Percentiles rank a stretch among this genome's conserved stretches.
These are phyloP conservation scores for Charadrius vociferus DNA, from an alignment of 2,113 vertebrate genomes.

Conservation along the genomic window DNA sequence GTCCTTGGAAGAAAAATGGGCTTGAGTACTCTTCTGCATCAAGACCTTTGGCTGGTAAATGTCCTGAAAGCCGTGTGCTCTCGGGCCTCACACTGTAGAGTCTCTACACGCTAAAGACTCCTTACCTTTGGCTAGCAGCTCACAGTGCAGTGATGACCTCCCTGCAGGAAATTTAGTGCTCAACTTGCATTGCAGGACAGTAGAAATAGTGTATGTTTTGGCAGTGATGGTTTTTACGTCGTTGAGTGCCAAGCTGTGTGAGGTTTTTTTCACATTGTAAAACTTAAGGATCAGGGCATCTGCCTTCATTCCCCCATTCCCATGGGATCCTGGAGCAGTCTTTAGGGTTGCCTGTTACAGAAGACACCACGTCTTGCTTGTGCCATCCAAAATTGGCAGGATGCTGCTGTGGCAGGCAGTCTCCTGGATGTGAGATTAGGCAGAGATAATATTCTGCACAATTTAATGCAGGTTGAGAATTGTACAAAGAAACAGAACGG, in stretches of 20 bases:
- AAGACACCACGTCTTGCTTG: not conserved
- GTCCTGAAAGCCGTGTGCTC: not conserved
- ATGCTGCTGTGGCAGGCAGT: not conserved
- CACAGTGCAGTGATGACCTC: not conserved
- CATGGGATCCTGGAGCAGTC: not conserved
- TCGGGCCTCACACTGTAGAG: not conserved
- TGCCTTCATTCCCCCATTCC: not conserved
- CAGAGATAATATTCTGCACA: not conserved
- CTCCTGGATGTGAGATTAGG: not conserved
- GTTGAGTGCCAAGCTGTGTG: not conserved
- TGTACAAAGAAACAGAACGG: not conserved
- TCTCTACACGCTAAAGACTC: not conserved
- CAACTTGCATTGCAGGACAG: fast-evolving
- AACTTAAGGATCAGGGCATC: not conserved
- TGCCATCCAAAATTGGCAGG: not conserved
- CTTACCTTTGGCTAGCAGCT: not conserved
- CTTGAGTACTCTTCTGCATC: not conserved
- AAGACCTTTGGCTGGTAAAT: not conserved
- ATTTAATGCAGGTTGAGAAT: not conserved
- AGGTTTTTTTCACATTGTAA: not conserved
- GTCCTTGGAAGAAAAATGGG: not conserved
- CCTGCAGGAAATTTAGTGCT: not conserved
- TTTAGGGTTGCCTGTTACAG: not conserved
- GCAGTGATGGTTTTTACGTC: not conserved
- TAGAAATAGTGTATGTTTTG: not conserved